Evolutionary conservation across 2,888 invertebrate species (phyloP), one percentile per base, ranked within the genome.

Genomic region (Eristalis arbustorum): DNA sequence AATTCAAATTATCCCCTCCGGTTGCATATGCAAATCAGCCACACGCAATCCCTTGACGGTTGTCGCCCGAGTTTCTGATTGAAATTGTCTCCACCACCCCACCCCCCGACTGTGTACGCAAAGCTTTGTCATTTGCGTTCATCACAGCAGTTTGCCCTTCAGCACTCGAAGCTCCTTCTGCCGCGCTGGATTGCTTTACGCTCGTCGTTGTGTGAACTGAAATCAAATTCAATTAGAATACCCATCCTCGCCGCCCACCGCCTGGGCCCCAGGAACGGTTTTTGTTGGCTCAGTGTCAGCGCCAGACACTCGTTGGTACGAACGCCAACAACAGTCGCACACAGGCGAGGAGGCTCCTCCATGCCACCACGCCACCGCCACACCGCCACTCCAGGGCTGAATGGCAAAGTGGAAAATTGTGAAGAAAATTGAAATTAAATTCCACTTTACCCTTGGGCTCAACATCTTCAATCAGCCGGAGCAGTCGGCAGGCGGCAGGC

Each of bases 211-310:
- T 75, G 66, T 66, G 71, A 79, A 75, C 28, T 1, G 3, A 75
- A 71, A 69, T 84, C 75, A 79, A 79, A 84, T 75, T 79, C 79
- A 84, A 84, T 75, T 69, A 79, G 77, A 78, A 73, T 73, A 42
- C 37, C n/a, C 63, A 68, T 34, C 64, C 61, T 31, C 66, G 40
- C 49, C 59, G 62, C 66, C 68, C 75, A 79, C 72, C 79, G 71
- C 49, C 64, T 40, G 59, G 23, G 23, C 59, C 23, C n/a, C 25
- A 11, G 59, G 37, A 34, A 49, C 34, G 37, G n/a, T n/a, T 18
- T 14, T 25, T 31, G 0, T 14, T 18, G 62, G 22, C 64, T 78
- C 49, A 71, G 57, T 79, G 80, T 62, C 74, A 84, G 66, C 74
- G 67, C 71, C 79, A 75, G 74, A 74, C 79, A 79, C 75, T 57